These are phyloP conservation scores for Pollenia labialis DNA, from an alignment of 2,888 invertebrate genomes.

Conservation along the genomic window DNA sequence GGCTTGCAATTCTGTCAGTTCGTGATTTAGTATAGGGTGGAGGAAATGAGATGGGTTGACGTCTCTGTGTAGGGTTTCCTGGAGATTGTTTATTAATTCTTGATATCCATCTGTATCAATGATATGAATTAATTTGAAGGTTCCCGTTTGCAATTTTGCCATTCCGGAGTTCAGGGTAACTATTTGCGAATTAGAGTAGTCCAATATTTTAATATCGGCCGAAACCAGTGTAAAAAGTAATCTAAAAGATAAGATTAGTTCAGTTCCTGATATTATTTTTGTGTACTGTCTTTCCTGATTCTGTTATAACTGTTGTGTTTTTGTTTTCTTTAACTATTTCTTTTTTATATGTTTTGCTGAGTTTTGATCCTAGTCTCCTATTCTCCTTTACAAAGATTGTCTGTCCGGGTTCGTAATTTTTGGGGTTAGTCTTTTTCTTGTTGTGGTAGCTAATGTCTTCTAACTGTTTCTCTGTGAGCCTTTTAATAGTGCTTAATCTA, in stretches of 20 bases:
- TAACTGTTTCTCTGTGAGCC: background rate
- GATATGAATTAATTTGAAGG: slow-evolving; percentile 43
- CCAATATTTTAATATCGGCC: slow-evolving; percentile 41
- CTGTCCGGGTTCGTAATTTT: slow-evolving; percentile 33
- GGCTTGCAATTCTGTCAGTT: slow-evolving; percentile 18
- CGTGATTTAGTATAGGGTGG: background rate
- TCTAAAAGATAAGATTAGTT: slow-evolving; percentile 26
- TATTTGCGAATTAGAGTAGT: slow-evolving; percentile 39
- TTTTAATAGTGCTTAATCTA: slow-evolving; percentile 26
- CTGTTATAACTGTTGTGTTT: slow-evolving; percentile 38
- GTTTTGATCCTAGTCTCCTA: slow-evolving; percentile 51
- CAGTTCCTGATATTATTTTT: slow-evolving; percentile 19
- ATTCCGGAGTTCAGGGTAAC: slow-evolving; percentile 26
- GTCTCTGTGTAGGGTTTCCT: background rate
- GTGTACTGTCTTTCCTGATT: slow-evolving; percentile 42
- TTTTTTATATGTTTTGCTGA: slow-evolving; percentile 30
- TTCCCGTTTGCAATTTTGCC: slow-evolving; percentile 28
- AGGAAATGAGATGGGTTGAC: slow-evolving; percentile 17
- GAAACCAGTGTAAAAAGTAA: slow-evolving; percentile 4
- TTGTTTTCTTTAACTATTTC: slow-evolving; percentile 56
- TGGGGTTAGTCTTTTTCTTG: slow-evolving; percentile 12
- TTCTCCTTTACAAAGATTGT: slow-evolving; percentile 45
- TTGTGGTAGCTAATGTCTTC: slow-evolving; percentile 25
- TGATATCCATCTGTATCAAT: slow-evolving; percentile 12
- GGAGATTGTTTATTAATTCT: background rate